phyloP scores from a whole-genome alignment of 2,888 invertebrate species.

The Parochlus steinenii region DNA sequence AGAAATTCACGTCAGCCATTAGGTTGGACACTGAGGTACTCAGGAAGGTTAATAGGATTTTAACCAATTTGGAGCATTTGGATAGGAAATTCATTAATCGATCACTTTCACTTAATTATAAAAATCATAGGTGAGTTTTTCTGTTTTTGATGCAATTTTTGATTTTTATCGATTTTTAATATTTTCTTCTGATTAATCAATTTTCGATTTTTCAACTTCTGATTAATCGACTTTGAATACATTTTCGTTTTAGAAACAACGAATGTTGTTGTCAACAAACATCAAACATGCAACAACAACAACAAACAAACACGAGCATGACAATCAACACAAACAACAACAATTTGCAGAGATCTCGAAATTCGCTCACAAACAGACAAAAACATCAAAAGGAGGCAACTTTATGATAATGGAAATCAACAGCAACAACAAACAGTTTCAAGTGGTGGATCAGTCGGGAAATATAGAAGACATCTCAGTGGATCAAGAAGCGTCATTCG shows the following conservation, averaged over 20 bases:
- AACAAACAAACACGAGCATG: too few relatives aligned
- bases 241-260: too few relatives aligned
- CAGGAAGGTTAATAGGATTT: slow-evolving; percentile 12
- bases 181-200: too few relatives aligned
- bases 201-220: too few relatives aligned
- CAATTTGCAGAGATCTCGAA: slow-evolving; percentile 15
- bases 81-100: slow-evolving; percentile 15
- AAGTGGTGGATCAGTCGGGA: slow-evolving; percentile 20
- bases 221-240: too few relatives aligned
- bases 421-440: too few relatives aligned
- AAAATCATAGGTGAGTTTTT: slow-evolving; percentile 14
- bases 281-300: too few relatives aligned
- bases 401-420: slow-evolving; percentile 27
- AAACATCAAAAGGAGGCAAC: slow-evolving; percentile 57
- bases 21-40: slow-evolving; percentile 9
- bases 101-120: slow-evolving; percentile 15
- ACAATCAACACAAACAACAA: slow-evolving; percentile 19
- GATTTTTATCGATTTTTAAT: too few relatives aligned
- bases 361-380: slow-evolving; percentile 52
- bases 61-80: slow-evolving; percentile 14
- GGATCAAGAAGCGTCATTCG: slow-evolving; percentile 36
- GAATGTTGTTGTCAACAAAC: too few relatives aligned
- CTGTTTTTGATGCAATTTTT: too few relatives aligned
- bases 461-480: slow-evolving; percentile 10
- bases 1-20: slow-evolving; percentile 7